phyloP scores from a whole-genome alignment of 2,113 vertebrate genomes.

The Heterotis niloticus region DNA sequence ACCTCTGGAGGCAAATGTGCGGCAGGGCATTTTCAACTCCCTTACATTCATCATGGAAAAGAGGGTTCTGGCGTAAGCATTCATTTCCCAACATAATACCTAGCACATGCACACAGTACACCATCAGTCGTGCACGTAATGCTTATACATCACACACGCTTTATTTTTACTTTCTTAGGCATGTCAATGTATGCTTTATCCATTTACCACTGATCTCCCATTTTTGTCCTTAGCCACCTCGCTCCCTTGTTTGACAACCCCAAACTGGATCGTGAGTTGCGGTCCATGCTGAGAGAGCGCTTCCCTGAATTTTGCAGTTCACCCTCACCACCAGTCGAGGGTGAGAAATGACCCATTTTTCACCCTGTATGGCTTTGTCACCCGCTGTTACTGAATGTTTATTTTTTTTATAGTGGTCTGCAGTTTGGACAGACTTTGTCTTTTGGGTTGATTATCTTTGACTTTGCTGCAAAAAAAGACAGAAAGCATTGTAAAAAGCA shows the following conservation, averaged over 20 bases:
- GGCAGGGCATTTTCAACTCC: slow-evolving; percentile 92
- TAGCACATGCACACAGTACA: background rate
- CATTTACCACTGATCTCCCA: background rate
- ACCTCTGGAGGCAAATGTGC: slow-evolving; percentile 81
- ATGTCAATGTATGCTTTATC: background rate
- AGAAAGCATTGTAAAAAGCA: background rate
- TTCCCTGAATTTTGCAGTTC: slow-evolving; percentile 96
- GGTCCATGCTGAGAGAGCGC: slow-evolving; percentile 90
- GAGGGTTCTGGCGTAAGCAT: slow-evolving; percentile 88
- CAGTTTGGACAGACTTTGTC: background rate
- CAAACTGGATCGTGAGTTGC: slow-evolving; percentile 90
- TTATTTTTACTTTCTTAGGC: too few species aligned
- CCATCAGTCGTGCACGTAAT: background rate
- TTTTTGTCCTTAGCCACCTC: slow-evolving; percentile 41
- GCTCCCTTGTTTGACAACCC: slow-evolving; percentile 95
- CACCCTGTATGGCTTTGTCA: background rate
- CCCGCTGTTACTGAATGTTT: background rate
- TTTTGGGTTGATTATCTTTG: background rate
- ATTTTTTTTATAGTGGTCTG: background rate
- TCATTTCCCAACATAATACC: background rate
- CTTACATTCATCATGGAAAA: slow-evolving; percentile 98
- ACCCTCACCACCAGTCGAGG: slow-evolving; percentile 86
- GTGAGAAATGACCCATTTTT: slow-evolving; percentile 39
- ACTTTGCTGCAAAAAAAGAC: background rate
- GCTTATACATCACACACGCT: background rate